These are phyloP conservation scores for Actinia equina DNA, from an alignment of 64 coral and sea anemone genomes.

Conservation along the genomic window DNA sequence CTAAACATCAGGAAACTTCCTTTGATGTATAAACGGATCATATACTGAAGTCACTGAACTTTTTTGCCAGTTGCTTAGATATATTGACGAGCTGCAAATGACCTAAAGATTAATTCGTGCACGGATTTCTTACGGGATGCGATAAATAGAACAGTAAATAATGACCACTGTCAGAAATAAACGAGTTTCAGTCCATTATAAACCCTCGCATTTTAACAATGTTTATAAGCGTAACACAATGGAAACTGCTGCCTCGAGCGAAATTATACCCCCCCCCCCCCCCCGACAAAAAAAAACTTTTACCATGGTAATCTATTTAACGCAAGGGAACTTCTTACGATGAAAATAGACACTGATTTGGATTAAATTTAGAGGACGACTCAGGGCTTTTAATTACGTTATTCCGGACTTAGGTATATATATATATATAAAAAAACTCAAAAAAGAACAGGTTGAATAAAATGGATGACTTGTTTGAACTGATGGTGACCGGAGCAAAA, in stretches of 20 bases:
- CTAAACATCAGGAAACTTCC: too few relatives aligned
- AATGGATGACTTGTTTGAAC: slow-evolving; percentile 15
- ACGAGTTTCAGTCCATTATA: neutral
- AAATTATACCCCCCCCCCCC: neutral
- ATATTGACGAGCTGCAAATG: too few relatives aligned
- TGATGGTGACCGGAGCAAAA: neutral
- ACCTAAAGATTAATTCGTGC: too few relatives aligned
- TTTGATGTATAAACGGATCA: too few relatives aligned
- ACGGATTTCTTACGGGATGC: neutral
- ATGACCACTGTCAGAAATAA: neutral
- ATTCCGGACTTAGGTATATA: neutral
- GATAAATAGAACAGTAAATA: neutral
- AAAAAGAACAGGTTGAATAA: neutral
- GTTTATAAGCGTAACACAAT: neutral
- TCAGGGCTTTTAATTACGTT: neutral
- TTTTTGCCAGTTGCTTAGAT: too few relatives aligned
- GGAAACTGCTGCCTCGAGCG: neutral
- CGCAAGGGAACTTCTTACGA: neutral
- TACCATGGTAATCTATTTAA: neutral
- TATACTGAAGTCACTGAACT: too few relatives aligned
- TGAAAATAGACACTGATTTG: neutral
- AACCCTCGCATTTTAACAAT: neutral
- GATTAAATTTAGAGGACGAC: neutral
- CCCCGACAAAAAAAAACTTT: neutral
- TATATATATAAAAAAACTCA: neutral